Evolutionary conservation across 2,797 vertebrate genomes (phyloP).

Genomic region (Acanthiza pusilla): DNA sequence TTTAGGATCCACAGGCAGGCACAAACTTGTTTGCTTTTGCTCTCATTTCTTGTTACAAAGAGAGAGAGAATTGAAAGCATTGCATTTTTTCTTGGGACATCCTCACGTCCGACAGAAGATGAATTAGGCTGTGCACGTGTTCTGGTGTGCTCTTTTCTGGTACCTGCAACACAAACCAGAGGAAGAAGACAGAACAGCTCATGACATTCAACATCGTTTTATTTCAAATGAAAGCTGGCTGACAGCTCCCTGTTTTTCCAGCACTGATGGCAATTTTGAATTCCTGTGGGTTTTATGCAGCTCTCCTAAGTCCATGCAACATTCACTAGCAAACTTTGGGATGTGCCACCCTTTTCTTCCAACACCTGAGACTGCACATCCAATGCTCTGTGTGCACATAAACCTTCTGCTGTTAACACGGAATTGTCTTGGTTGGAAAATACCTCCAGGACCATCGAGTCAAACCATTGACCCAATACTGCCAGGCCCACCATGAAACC

Average conservation of each 20-base stretch:
- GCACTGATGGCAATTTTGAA: neutral
- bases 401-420: neutral
- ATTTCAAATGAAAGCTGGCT: neutral
- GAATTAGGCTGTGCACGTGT: neutral
- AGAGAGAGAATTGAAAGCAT: neutral
- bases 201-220: neutral
- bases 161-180: neutral
- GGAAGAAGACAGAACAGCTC: neutral
- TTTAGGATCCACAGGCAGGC: neutral
- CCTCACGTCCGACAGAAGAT: neutral
- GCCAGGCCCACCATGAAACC: neutral
- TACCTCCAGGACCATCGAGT: neutral
- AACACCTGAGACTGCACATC: accelerated
- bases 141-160: neutral
- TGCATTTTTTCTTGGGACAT: neutral
- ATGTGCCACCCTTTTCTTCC: neutral
- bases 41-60: neutral
- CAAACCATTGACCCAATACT: neutral
- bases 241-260: neutral
- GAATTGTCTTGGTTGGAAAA: neutral
- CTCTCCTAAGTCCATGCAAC: neutral
- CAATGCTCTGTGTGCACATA: accelerated
- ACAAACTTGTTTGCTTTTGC: neutral
- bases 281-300: neutral
- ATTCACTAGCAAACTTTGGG: neutral